phyloP scores from a whole-genome alignment of 2,888 invertebrate species.

The Amphipoea lucens region DNA sequence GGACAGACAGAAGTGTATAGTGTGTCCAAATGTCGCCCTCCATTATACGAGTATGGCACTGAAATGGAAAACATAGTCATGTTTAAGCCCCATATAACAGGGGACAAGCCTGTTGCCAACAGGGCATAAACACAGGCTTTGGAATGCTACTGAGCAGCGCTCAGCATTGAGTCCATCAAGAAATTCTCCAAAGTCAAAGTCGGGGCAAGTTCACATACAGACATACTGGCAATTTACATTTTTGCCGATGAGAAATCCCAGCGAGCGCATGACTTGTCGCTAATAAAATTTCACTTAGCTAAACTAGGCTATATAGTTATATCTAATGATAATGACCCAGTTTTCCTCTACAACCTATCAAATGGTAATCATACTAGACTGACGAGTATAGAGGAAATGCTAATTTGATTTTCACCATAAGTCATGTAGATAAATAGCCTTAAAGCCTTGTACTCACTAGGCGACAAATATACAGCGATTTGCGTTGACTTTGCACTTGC shows the following conservation, averaged over 20 bases:
- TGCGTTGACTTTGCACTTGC: background rate
- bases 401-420: conserved; percentile 28
- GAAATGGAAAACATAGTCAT: background rate
- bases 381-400: background rate
- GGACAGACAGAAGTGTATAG: background rate
- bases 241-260: background rate
- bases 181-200: too few species aligned
- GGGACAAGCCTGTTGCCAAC: too few species aligned
- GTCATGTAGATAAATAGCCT: background rate
- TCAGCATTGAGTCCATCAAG: too few species aligned
- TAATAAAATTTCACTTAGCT: conserved; percentile 31
- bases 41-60: too few species aligned
- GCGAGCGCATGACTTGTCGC: too few species aligned
- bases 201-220: too few species aligned
- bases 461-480: background rate
- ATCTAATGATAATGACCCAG: conserved; percentile 8
- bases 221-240: background rate
- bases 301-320: conserved; percentile 1
- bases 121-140: background rate
- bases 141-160: background rate
- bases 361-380: background rate
- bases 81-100: background rate
- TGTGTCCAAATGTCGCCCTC: background rate
- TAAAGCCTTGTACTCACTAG: background rate
- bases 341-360: conserved; percentile 5